Evolutionary conservation across 2,113 vertebrate species (phyloP), one percentile per base, ranked within the genome.

Genomic region (Plestiodon gilberti): DNA sequence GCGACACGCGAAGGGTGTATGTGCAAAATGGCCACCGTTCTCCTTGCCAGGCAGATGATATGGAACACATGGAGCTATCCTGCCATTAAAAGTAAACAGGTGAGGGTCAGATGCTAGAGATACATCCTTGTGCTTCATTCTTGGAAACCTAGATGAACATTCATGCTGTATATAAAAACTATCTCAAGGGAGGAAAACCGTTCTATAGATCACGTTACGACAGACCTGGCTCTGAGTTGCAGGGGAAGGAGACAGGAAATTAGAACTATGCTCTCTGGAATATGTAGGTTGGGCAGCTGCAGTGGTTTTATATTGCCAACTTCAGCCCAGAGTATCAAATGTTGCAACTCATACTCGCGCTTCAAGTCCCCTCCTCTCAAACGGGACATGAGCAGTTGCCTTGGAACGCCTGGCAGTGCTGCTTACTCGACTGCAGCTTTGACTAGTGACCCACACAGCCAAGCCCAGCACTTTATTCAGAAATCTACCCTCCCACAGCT

Each of bases 241-340:
- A 43, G 57, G 55, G 43, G 57, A 6, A 2, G 14, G 25, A 33
- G 55, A 33, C 38, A 59, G 33, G 40, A 73, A 86, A 64, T 3
- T 81, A 40, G 22, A 74, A 86, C 30, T 52, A 28, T n/a, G 25
- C 38, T 64, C 23, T 74, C 30, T 64, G 30, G 78, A 52, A 65
- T 28, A 52, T 43, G 43, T 52, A 86, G 22, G 28, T 48, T 64
- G 40, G 78, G 30, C 78, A 71, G 78, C 67, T 62, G 78, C 57
- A 28, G 10, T 30, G 69, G 78, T 81, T 86, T 86, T 81, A 73
- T 28, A 86, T 81, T 81, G 48, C 78, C 59, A 81, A 17, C 64
- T 28, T 65, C 64, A 65, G 4, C 30, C 40, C 33, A 80, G 38
- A 65, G 70, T 81, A 74, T 81, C 78, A 35, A 52, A 64, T 81